Base-by-base conservation (phyloP, 2,113 vertebrate species). In the Limanda limanda region DNA sequence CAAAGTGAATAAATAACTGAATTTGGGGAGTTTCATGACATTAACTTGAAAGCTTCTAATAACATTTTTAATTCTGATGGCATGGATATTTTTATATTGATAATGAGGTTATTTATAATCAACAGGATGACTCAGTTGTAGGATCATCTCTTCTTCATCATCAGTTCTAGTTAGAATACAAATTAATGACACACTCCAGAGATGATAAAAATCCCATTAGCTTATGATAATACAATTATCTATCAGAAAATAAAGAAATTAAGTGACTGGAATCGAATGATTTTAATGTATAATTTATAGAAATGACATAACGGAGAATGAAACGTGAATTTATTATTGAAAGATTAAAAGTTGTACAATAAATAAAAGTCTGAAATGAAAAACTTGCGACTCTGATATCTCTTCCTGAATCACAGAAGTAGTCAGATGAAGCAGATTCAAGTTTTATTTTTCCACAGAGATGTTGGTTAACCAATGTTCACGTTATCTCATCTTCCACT, bases 381-480 rank as follows among this genome's bases (percentile, higher is more conserved):
- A 66, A 55, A 47, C 35, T 52, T 18, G 20, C 27, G 27, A 64
- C 37, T n/a, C 15, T 5, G 31, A n/a, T 37, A 40, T 48, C 2
- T 52, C 13, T 52, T 51, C 8, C 25, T 42, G 10, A 37, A 35
- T n/a, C 23, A 58, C 10, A 35, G 23, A 55, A 21, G 3, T 35
- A 58, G 14, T 20, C 27, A 24, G 54, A 10, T 58, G 14, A 59
- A 20, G 20, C 9, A 54, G 58, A 71, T 59, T 74, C 18, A 70
- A 74, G 23, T 60, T 76, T 65, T 63, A 55, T 48, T 64, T 52
- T 40, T 52, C 15, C 47, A 17, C 23, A 58, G n/a, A 45, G 4
- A 27, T 20, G 27, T 76, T 14, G 0, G 45, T 14, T 45, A 64
- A 67, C 2, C 3, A 25, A 13, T 61, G 31, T 31, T 68, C 24